Base-by-base conservation (phyloP, 2,888 invertebrate genomes). In the Allophyes oxyacanthae region DNA sequence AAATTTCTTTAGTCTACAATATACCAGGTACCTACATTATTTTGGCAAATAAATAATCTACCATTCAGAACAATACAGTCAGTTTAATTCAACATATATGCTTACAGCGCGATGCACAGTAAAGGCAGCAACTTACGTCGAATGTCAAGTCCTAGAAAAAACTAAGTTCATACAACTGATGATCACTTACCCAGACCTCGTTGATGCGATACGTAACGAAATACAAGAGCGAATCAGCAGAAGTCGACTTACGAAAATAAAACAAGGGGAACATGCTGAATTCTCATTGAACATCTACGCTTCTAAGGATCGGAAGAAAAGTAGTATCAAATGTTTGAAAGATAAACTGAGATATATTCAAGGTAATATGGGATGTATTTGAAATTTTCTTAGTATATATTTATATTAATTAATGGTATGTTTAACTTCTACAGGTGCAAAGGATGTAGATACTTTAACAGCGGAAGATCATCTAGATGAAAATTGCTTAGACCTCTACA, bases 91-190 rank as follows among this genome's bases (percentile, higher is more conserved):
- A n/a, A n/a, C n/a, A n/a, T n/a, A n/a, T 45, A 36, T 70, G 13
- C 40, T 78, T 81, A 61, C 70, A 94, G 92, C 95, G 6, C 88
- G 94, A 64, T 92, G 94, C 44, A 93, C 94, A 34, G 91, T 95
- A 3, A 92, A 92, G 84, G 95, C 95, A 13, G 91, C 93, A 4
- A 90, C 90, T 11, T 95, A 94, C 58, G 93, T 94, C 0, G 95
- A 95, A 82, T 91, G 94, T 59, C 94, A 94, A 85, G 92, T 92
- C n/a, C 78, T 94, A 42, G 87, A 92, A 59, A 93, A 93, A 70
- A 90, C 89, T 0, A 92, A 92, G 57, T 94, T 94, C 58, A 91
- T 91, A 63, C 86, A 85, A 70, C 84, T 94, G 32, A 94, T 94
- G 89, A 84, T 91, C 13, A 91, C 90, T 7, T 94, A 94, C 71